Evolutionary conservation across 1,140 invertebrate genomes (phyloP), one percentile per base, ranked within the genome.

Genomic region (Sycobia sp.): DNA sequence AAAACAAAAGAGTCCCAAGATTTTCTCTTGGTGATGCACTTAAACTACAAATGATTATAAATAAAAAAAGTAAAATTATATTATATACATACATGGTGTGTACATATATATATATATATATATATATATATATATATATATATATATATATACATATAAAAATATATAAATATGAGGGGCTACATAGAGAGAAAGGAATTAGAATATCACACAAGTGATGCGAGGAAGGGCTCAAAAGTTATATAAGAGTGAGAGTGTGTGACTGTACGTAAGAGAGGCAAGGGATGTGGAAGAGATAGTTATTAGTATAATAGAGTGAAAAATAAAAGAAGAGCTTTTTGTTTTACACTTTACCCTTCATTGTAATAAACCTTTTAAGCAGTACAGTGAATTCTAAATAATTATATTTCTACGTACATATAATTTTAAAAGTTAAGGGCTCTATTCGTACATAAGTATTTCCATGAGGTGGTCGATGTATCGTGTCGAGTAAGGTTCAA

Each of bases 321-420:
- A 62, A 20, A 55, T 46, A 47, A 62, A n/a, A 57, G 50, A 32
- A 51, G 53, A 69, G 68, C 68, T 70, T 73, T 74, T 76, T 60
- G 71, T 76, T 74, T 75, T 70, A 76, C 67, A 75, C 62, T 73
- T 73, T 72, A 76, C 38, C 44, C 66, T 65, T 74, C 65, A 71
- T 75, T 78, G 73, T 78, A 78, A 81, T 72, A 74, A 79, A 76
- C 60, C 34, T 64, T 53, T 46, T 73, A 73, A 71, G 54, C 69
- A 69, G 57, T 76, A 73, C 66, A 72, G 74, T 76, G 67, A 73
- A 76, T 77, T 76, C 68, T 73, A 78, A 80, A 78, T 73, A 74
- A 73, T 78, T 81, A 78, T 79, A 79, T 80, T 78, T 80, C 73
- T 80, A 78, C 71, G 67, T 76, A 77, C 65, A 68, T 75, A 71